Evolutionary conservation across 2,888 invertebrate genomes (phyloP), one percentile per base, ranked within the genome.

Genomic region (Trachelus tabidus): DNA sequence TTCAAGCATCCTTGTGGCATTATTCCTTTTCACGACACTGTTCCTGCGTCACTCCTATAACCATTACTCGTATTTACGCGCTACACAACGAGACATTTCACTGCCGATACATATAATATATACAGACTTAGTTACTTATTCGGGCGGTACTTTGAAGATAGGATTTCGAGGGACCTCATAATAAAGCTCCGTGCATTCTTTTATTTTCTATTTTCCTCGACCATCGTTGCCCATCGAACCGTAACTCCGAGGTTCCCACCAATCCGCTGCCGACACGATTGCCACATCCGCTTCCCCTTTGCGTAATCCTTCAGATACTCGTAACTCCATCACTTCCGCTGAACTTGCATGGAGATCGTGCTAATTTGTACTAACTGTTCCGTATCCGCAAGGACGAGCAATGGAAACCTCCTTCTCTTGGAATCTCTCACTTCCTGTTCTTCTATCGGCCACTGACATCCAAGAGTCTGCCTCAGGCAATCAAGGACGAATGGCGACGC

Each of bases 61-160:
- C 56, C 40, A 6, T 56, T 56, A 23, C 9, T 56, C 56, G 1
- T 23, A 23, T 56, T 56, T 56, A 56, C 9, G 56, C 23, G 56
- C 56, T 56, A 56, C 56, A 33, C 33, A 69, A 76, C 9, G 78
- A 75, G 78, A 78, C 75, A 78, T 75, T 73, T 78, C 73, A 78
- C 78, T 78, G 78, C 33, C 78, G 75, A 78, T 78, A 78, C 75
- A 78, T 78, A 78, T 34, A 56, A 71, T 75, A 78, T 75, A 78
- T 75, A 75, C 75, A 78, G 33, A 75, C 34, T 34, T 73, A 78
- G 75, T 75, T 78, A 76, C 71, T 76, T 73, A 76, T 35, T 78
- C 68, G 71, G 75, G 71, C 75, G 73, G 75, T 78, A 78, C 34
- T 76, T 77, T 30, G 31, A 71, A 31, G 33, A 34, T 71, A 71